Evolutionary conservation across 2,888 invertebrate genomes (phyloP).

Genomic region (Catonia carolina): DNA sequence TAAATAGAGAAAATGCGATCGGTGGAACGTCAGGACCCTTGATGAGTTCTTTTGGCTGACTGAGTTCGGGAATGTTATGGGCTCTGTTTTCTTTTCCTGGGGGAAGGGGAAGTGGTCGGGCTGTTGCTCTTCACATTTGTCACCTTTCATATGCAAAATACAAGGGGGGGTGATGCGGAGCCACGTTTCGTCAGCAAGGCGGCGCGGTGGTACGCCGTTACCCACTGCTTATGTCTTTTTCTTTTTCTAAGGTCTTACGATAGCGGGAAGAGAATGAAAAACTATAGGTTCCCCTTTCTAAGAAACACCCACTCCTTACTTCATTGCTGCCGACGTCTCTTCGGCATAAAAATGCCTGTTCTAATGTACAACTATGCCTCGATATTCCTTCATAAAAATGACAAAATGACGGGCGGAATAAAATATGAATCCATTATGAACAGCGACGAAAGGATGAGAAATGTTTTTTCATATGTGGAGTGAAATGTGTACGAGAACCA

Average conservation of each 20-base stretch:
- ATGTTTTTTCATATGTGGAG: slow-evolving; percentile 15
- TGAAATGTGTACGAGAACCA: slow-evolving; percentile 12
- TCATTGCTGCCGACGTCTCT: not conserved
- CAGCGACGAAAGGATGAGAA: slow-evolving; percentile 15
- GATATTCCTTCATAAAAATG: slow-evolving; percentile 25
- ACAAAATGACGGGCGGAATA: slow-evolving; percentile 21
- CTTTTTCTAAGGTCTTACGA: no score
- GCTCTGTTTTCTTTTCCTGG: no score
- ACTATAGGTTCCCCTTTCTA: not conserved
- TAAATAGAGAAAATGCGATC: no score
- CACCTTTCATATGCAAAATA: slow-evolving; percentile 28
- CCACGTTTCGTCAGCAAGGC: no score
- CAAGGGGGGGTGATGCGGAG: not conserved
- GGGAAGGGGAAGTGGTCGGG: no score
- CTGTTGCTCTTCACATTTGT: slow-evolving; percentile 16
- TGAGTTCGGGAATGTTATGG: no score
- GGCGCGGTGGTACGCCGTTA: not conserved
- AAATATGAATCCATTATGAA: slow-evolving; percentile 18
- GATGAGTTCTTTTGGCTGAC: no score
- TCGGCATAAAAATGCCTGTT: slow-evolving; percentile 1
- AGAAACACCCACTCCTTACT: no score
- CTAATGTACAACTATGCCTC: slow-evolving; percentile 17
- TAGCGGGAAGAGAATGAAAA: not conserved
- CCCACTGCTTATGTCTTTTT: no score
- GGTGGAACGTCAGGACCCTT: no score